These are phyloP conservation scores for Polylopha cassiicola DNA, from an alignment of 2,888 invertebrate genomes.

Conservation along the genomic window DNA sequence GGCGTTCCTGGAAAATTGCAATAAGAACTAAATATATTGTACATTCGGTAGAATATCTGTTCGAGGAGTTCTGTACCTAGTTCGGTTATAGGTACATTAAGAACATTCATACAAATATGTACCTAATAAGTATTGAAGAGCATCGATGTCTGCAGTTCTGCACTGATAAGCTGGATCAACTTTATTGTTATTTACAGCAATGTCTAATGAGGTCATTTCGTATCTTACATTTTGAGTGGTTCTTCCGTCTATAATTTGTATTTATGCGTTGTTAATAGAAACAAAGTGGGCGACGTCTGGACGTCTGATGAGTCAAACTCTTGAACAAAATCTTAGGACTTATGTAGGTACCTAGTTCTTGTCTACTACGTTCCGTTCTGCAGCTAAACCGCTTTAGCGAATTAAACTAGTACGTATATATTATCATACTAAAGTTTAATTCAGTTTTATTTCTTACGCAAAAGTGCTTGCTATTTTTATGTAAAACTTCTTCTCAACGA, in stretches of 20 bases:
- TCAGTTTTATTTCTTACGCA: too few relatives aligned
- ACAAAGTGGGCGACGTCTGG: slow-evolving; percentile 37
- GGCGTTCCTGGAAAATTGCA: too few relatives aligned
- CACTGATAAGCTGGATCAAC: background rate
- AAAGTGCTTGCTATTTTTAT: too few relatives aligned
- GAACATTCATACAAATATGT: slow-evolving; percentile 4
- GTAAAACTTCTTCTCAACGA: too few relatives aligned
- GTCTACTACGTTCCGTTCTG: too few relatives aligned
- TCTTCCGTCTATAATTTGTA: slow-evolving; percentile 34
- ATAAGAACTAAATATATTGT: too few relatives aligned
- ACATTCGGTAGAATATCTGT: too few relatives aligned
- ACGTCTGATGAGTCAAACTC: slow-evolving; percentile 39
- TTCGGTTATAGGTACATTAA: too few relatives aligned
- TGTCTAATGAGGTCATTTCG: slow-evolving; percentile 26
- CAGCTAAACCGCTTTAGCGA: too few relatives aligned
- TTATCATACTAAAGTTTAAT: slow-evolving; percentile 33
- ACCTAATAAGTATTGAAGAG: slow-evolving; percentile 3
- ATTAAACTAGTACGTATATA: slow-evolving; percentile 24
- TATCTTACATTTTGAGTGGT: slow-evolving; percentile 37
- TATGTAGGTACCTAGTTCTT: too few relatives aligned
- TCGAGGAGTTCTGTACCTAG: too few relatives aligned
- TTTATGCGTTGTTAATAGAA: slow-evolving; percentile 39
- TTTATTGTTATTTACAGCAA: background rate
- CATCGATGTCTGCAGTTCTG: background rate
- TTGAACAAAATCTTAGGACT: slow-evolving; percentile 32